These are phyloP conservation scores for Varanus komodoensis DNA, from an alignment of 2,113 vertebrate genomes.

Conservation along the genomic window DNA sequence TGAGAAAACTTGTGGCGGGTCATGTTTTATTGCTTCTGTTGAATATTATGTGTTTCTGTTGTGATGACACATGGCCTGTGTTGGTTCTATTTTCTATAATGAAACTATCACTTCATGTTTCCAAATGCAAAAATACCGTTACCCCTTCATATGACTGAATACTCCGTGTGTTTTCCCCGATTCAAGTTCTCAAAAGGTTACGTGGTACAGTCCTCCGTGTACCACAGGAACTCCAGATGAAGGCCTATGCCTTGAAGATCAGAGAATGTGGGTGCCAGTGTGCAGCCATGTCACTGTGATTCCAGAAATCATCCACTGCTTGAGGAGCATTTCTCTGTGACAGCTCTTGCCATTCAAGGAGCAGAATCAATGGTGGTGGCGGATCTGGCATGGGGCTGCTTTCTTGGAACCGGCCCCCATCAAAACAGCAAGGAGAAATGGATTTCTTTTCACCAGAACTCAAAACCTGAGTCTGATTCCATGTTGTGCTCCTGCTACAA, in stretches of 20 bases:
- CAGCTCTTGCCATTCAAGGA: background rate
- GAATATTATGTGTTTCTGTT: background rate
- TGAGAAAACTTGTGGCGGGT: background rate
- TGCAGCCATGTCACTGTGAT: background rate
- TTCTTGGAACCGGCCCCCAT: background rate
- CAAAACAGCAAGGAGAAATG: background rate
- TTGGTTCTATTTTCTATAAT: background rate
- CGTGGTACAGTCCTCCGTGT: background rate
- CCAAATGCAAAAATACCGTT: too few species aligned
- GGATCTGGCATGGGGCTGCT: background rate
- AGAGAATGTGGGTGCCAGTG: background rate
- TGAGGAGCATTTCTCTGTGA: background rate
- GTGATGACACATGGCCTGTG: background rate
- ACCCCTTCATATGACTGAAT: background rate
- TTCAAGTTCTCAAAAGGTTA: background rate
- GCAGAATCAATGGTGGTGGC: slow-evolving; percentile 10
- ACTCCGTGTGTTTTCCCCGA: background rate
- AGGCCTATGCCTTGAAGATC: background rate
- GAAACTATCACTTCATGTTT: background rate
- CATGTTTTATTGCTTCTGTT: background rate
- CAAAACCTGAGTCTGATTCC: background rate
- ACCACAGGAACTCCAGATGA: too few species aligned
- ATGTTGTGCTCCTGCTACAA: background rate
- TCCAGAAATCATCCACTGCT: background rate
- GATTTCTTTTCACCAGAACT: background rate